Conservation (phyloP, 2,113 vertebrate genomes). For the Apus apus region DNA sequence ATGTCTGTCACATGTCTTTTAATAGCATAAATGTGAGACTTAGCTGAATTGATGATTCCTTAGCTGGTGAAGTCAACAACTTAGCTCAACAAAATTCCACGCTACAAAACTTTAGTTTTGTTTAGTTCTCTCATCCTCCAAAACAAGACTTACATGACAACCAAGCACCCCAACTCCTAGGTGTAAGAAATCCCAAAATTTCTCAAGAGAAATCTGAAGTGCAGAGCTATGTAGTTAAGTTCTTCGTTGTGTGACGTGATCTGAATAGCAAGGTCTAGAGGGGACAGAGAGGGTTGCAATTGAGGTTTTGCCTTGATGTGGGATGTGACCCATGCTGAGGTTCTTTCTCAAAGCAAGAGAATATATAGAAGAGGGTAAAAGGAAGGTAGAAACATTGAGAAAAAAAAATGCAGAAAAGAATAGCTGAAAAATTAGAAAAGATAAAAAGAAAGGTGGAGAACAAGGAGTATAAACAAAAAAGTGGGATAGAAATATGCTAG, state of each 20-base stretch:
- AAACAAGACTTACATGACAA: not conserved
- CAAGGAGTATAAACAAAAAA: not conserved
- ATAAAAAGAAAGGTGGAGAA: not conserved
- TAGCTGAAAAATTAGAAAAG: not conserved
- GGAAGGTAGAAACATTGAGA: not conserved
- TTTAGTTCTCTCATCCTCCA: not conserved
- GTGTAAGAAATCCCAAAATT: not conserved
- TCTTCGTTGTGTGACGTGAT: not conserved
- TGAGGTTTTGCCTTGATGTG: not conserved
- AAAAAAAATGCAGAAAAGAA: not conserved
- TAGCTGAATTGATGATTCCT: not conserved
- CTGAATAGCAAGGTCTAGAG: not conserved
- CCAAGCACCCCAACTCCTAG: not conserved
- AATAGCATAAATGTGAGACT: constrained; percentile 7
- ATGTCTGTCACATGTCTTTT: not conserved
- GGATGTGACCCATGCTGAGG: not conserved
- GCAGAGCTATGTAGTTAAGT: not conserved
- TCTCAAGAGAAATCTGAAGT: not conserved
- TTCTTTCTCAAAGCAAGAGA: not conserved
- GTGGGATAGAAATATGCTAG: not conserved
- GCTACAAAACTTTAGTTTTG: not conserved
- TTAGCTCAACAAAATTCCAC: not conserved
- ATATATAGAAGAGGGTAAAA: not conserved
- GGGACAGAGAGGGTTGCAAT: not conserved
- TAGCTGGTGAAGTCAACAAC: not conserved